These are phyloP conservation scores for Heliangelus exortis DNA, from an alignment of 2,797 vertebrate species.

Conservation along the genomic window DNA sequence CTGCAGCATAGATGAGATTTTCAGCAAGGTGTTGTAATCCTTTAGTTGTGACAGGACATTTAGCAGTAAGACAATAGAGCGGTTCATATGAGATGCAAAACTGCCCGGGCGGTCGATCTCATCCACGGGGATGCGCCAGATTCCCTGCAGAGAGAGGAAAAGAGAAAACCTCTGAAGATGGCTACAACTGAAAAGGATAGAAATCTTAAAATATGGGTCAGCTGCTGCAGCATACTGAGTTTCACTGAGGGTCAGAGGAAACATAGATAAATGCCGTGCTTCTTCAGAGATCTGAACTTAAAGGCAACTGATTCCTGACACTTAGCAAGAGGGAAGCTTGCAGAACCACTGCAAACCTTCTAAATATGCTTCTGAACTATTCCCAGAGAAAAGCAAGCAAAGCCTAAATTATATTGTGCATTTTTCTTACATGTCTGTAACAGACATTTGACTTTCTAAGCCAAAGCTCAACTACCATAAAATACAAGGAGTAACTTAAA, in stretches of 20 bases:
- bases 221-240: accelerated
- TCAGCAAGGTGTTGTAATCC: conserved; percentile 94
- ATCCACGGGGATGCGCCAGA: conserved; percentile 99
- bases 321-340: neutral
- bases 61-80: conserved; percentile 94
- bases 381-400: neutral
- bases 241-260: neutral
- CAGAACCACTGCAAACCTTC: neutral
- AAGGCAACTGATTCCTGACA: neutral
- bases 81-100: conserved; percentile 99
- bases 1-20: conserved; percentile 98
- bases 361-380: neutral
- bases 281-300: neutral
- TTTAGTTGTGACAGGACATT: conserved; percentile 93
- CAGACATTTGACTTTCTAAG: neutral
- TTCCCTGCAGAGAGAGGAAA: conserved; percentile 84
- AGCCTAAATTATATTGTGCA: neutral
- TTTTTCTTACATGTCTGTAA: neutral
- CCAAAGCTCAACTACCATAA: neutral
- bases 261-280: neutral
- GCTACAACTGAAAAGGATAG: neutral
- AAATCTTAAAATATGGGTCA: neutral
- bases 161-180: neutral
- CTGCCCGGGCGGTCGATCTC: conserved; percentile 99
- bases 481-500: neutral